Percentiles rank a stretch among this genome's conserved stretches.
Evolutionary conservation across 30 jellyfish, hydroid and myxozoan genomes (phyloP).

Genomic region (Morbakka virulenta): DNA sequence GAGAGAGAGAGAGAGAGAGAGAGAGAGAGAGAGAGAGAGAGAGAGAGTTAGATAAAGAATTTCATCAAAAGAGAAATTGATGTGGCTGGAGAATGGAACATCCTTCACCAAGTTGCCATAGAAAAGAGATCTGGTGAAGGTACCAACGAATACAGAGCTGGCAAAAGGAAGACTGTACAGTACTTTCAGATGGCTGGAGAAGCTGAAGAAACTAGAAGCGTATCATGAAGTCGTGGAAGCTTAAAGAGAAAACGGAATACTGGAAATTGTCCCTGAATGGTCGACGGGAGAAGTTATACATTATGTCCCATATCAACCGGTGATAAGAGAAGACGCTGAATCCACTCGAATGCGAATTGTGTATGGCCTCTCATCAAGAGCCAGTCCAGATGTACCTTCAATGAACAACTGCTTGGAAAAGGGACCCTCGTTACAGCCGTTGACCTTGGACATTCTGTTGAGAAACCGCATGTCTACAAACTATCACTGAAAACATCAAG

Average conservation of each 20-base stretch:
- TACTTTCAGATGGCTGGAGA: constrained; percentile 46
- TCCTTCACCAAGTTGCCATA: constrained; percentile 26
- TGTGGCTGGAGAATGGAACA: constrained; percentile 28
- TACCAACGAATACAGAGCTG: constrained; percentile 29
- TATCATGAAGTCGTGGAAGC: constrained; percentile 52
- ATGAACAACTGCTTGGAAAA: constrained; percentile 12
- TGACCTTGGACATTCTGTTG: constrained; percentile 9
- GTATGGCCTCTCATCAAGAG: no score
- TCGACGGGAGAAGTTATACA: no score
- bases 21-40: no score
- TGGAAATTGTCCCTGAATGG: constrained; percentile 34
- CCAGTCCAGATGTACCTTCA: constrained; percentile 21
- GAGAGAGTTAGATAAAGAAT: constrained; percentile 6
- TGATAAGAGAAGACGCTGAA: no score
- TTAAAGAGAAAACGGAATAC: constrained; percentile 32
- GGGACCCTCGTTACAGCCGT: constrained; percentile 23
- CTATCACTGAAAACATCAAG: constrained; percentile 48
- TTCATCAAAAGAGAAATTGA: constrained; percentile 31
- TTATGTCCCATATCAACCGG: no score
- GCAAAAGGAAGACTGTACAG: constrained; percentile 34
- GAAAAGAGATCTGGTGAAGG: no score
- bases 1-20: no score
- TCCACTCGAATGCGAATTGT: no score
- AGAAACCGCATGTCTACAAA: constrained; percentile 45
- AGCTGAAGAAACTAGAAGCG: constrained; percentile 26